Percentiles rank a stretch among this genome's conserved stretches.
phyloP scores from a whole-genome alignment of 1,140 invertebrate species.

The Doryteuthis pealeii region DNA sequence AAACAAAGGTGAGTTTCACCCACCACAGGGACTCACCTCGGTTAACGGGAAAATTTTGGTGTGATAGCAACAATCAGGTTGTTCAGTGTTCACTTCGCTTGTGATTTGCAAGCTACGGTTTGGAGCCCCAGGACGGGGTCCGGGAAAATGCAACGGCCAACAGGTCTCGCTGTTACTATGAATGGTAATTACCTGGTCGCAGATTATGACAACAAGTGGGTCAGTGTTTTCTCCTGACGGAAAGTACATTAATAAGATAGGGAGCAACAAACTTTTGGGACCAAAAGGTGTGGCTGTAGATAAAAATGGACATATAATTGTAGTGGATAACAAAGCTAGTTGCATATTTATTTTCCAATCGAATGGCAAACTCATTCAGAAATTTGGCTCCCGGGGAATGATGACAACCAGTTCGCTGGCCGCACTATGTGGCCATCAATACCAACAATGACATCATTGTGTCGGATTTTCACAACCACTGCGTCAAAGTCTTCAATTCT shows the following conservation, averaged over 20 bases:
- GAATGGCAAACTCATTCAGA: constrained; percentile 61
- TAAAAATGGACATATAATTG: constrained; percentile 63
- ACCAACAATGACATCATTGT: constrained; percentile 63
- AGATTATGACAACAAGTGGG: constrained; percentile 68
- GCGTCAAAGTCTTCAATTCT: constrained; percentile 63
- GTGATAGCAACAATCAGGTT: constrained; percentile 67
- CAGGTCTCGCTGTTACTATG: constrained; percentile 62
- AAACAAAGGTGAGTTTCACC: constrained; percentile 65
- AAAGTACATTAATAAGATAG: constrained; percentile 65
- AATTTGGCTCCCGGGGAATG: constrained; percentile 58
- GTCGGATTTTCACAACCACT: constrained; percentile 68
- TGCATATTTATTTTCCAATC: constrained; percentile 64
- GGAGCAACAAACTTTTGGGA: constrained; percentile 64
- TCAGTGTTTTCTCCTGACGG: constrained; percentile 65
- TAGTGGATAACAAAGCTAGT: constrained; percentile 68
- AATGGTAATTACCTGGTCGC: constrained; percentile 66
- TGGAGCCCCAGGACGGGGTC: constrained; percentile 61
- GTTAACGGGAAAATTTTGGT: constrained; percentile 62
- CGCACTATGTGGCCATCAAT: constrained; percentile 67
- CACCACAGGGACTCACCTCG: constrained; percentile 65
- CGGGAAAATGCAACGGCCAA: constrained; percentile 65
- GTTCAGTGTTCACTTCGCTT: constrained; percentile 57
- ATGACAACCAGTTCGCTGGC: constrained; percentile 65
- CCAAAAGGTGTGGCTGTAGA: constrained; percentile 66
- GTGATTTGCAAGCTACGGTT: constrained; percentile 59